Evolutionary conservation across 2,888 invertebrate species (phyloP), one percentile per base, ranked within the genome.

Genomic region (Poecilus cupreus): DNA sequence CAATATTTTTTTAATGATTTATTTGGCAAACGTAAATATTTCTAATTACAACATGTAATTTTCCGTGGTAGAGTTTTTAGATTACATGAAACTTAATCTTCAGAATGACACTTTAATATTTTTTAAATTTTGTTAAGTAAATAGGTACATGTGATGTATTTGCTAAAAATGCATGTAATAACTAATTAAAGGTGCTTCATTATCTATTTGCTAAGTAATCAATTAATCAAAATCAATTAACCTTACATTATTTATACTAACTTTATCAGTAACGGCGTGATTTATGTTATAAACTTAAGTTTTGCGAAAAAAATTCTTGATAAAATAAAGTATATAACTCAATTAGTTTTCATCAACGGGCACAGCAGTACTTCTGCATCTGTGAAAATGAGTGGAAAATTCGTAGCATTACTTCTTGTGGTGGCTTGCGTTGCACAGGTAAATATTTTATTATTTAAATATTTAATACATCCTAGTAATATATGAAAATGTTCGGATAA

Each of bases 341-440:
- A n/a, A 68, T 37, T 11, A 37, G 5, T 4, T 37, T 24, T 60
- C 3, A 26, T 10, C 1, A 60, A 60, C 8, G 1, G 8, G 8
- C 26, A 8, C 5, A 22, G 32, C 16, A 37, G 37, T 37, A 10
- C 4, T 26, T 16, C 16, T 43, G n/a, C 18, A n/a, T 0, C 22
- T 6, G 32, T 72, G 20, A 72, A 46, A 43, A 72, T 72, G 72
- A 72, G 22, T 24, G 72, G 46, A 22, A 72, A 72, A 72, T 46
- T 72, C 11, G 72, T 43, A 18, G 13, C 43, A 5, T 43, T 43
- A 11, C 24, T 72, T 2, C 22, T 72, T 11, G 46, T 24, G 20
- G 2, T 72, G 0, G 2, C 22, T 24, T 72, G 43, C 46, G 72
- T 46, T 2, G 72, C 43, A 43, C 72, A 72, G 72, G 72, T 72